phyloP scores from a whole-genome alignment of 2,888 invertebrate genomes.

The Andrena marginata region DNA sequence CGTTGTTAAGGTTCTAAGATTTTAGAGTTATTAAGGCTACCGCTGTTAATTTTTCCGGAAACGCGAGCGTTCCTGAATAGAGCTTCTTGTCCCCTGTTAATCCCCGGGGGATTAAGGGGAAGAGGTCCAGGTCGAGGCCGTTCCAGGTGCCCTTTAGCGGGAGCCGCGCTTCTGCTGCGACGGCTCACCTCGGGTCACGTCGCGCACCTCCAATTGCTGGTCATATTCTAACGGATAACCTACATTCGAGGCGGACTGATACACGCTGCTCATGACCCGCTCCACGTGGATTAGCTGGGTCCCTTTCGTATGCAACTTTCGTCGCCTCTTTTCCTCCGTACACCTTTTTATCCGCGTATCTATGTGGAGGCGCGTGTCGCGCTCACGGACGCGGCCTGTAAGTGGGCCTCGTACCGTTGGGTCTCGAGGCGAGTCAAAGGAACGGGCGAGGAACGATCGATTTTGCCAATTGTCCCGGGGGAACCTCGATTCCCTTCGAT shows the following conservation, averaged over 20 bases:
- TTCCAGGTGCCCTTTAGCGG: not conserved
- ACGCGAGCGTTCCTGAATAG: too few relatives aligned
- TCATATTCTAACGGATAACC: conserved; percentile 83
- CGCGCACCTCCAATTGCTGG: conserved; percentile 68
- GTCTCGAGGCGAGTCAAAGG: conserved; percentile 7
- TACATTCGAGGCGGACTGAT: conserved; percentile 78
- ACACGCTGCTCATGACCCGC: conserved; percentile 60
- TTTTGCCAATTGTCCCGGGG: not conserved
- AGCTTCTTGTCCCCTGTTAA: not conserved
- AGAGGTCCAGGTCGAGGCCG: not conserved
- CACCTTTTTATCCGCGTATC: conserved; percentile 67
- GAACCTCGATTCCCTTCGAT: too few relatives aligned
- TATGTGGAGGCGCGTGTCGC: conserved; percentile 43
- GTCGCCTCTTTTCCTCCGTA: conserved; percentile 75
- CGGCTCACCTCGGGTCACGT: conserved; percentile 40
- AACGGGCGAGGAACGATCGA: not conserved
- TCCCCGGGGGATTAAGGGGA: not conserved
- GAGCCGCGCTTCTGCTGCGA: conserved; percentile 8
- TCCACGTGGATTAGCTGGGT: conserved; percentile 72
- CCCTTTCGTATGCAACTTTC: conserved; percentile 82
- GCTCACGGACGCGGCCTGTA: conserved; percentile 44
- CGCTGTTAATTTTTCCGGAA: too few relatives aligned
- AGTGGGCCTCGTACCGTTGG: conserved; percentile 67
- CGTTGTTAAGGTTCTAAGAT: too few relatives aligned
- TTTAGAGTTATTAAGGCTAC: too few relatives aligned